Evolutionary conservation across 2,113 vertebrate species (phyloP), one percentile per base, ranked within the genome.

Genomic region (Amphiprion ocellaris): DNA sequence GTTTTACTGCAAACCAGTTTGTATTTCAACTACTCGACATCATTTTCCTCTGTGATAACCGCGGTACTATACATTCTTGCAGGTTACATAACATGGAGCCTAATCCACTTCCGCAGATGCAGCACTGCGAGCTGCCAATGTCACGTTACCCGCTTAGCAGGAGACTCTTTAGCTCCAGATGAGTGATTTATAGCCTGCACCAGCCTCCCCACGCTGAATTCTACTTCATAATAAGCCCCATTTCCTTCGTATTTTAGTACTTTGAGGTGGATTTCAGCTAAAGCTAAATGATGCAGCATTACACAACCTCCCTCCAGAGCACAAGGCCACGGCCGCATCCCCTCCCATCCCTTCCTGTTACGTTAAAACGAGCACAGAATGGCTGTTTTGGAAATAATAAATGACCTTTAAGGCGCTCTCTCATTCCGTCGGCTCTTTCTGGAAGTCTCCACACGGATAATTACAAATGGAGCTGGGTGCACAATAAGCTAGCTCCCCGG

Each of bases 41-140:
- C 33, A 8, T 37, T 9, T 37, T 37, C 33, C 9, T 37, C 9
- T 2, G 28, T 4, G 16, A 60, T 46, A 56, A 26, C 59, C 14
- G 7, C 21, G 1, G 19, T 24, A 17, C 50, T 19, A 7, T 26
- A 56, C 10, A 10, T 58, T 44, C 53, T 8, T 30, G 3, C 41
- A 28, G 12, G 65, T 90, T 90, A 83, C 63, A 24, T 89, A 92
- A 93, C 73, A 81, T 50, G 87, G 82, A 82, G 69, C 52, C 75
- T 81, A 79, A 87, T 81, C 88, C 77, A 91, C 90, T 92, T 90
- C 88, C 87, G 89, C 85, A 92, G 91, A 92, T 90, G 89, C 84
- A 83, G 79, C 69, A 72, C 68, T 17, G 30, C 30, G 30, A 30
- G 30, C 30, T 30, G 28, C 74, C 72, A 84, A 77, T 79, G 87